These are phyloP conservation scores for Lerema accius DNA, from an alignment of 1,140 invertebrate genomes.

Conservation along the genomic window DNA sequence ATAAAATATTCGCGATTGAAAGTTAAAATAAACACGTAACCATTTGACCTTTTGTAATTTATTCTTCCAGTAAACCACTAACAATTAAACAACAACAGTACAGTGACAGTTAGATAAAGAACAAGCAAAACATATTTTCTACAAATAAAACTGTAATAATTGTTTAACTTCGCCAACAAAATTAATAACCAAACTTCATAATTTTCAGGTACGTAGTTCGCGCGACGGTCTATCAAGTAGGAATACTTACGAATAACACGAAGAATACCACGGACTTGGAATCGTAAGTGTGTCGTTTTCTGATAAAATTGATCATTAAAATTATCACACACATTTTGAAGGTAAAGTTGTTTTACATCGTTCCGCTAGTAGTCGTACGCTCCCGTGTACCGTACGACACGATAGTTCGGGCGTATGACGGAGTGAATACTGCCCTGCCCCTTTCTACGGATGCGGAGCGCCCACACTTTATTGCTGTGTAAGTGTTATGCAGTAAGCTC, in stretches of 20 bases:
- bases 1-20: too few relatives aligned
- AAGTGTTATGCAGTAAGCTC: not conserved
- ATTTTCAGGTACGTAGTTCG: slow-evolving; percentile 63
- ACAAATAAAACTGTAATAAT: too few relatives aligned
- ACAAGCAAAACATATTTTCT: too few relatives aligned
- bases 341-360: not conserved
- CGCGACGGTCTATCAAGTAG: slow-evolving; percentile 66
- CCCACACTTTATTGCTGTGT: not conserved
- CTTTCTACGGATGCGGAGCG: not conserved
- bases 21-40: not conserved
- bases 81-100: too few relatives aligned
- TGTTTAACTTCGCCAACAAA: too few relatives aligned
- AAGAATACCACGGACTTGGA: slow-evolving; percentile 40
- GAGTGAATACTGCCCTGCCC: not conserved
- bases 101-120: too few relatives aligned
- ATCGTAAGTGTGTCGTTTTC: slow-evolving; percentile 45
- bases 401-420: not conserved
- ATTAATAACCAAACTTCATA: too few relatives aligned
- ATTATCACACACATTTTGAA: not conserved
- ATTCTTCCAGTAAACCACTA: too few relatives aligned
- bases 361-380: not conserved
- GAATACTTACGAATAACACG: slow-evolving; percentile 62
- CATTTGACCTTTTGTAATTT: not conserved
- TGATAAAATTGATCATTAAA: not conserved
- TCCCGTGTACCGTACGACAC: not conserved